Evolutionary conservation across 2,113 vertebrate species (phyloP).

Genomic region (Taxidea taxus): DNA sequence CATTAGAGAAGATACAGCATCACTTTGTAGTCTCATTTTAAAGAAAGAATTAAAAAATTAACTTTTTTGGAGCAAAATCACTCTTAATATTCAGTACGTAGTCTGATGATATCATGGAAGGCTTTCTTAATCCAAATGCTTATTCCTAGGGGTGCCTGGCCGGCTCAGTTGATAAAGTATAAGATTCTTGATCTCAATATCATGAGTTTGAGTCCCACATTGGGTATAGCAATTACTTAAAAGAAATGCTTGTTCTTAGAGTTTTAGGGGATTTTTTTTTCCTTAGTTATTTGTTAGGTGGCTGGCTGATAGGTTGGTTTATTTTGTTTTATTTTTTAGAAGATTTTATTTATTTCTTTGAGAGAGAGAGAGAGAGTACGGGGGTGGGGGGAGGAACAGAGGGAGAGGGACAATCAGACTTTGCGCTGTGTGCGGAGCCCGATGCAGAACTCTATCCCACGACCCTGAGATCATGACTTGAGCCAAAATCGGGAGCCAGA

Average conservation of each 20-base stretch:
- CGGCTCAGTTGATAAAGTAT: not conserved
- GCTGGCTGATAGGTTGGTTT: not conserved
- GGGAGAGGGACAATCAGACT: not conserved
- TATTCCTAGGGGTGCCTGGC: not conserved
- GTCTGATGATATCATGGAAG: not conserved
- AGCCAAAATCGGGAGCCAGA: not conserved
- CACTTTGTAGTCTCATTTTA: not conserved
- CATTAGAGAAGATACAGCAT: not conserved
- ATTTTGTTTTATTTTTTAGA: not conserved
- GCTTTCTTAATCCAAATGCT: not conserved
- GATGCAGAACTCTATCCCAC: not conserved
- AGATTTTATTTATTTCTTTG: not conserved
- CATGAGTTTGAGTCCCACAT: not conserved
- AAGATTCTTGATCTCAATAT: not conserved
- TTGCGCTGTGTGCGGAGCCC: not conserved
- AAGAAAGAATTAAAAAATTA: not conserved
- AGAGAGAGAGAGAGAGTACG: not conserved
- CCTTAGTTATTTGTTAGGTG: not conserved
- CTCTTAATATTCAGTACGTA: not conserved
- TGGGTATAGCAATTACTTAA: not conserved
- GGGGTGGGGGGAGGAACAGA: not conserved
- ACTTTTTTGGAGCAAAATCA: not conserved
- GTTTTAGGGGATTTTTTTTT: not conserved
- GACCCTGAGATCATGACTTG: not conserved
- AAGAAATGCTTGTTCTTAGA: not conserved